A percentile compares a stretch with the other conserved stretches of the same genome.
These are phyloP conservation scores for Pempheris klunzingeri DNA, from an alignment of 2,797 vertebrate genomes.

Conservation along the genomic window DNA sequence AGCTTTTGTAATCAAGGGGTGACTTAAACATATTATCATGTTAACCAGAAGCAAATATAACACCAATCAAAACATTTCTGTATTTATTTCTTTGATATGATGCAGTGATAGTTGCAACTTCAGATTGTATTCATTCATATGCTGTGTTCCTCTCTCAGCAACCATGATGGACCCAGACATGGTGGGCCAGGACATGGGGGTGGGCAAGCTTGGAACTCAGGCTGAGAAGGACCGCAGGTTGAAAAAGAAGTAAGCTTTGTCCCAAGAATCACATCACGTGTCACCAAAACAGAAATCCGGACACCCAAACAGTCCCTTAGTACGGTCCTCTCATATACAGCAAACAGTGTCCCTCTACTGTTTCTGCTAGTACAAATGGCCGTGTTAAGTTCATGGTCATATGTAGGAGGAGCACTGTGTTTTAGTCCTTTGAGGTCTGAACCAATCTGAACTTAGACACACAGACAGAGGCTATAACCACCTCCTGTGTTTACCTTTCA, in stretches of 20 bases:
- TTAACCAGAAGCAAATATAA: background rate
- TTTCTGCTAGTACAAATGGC: background rate
- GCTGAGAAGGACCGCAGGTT: slow-evolving; percentile 98
- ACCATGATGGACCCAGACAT: slow-evolving; percentile 93
- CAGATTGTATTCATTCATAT: background rate
- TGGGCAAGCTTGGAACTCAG: slow-evolving; percentile 97
- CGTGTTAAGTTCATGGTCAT: background rate
- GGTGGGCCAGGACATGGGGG: slow-evolving; percentile 92
- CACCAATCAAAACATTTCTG: background rate
- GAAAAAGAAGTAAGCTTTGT: slow-evolving; percentile 96
- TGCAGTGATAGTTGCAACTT: no score
- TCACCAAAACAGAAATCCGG: background rate
- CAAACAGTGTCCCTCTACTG: background rate
- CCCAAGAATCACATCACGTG: background rate
- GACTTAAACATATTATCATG: no score
- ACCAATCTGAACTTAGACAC: slow-evolving; percentile 30
- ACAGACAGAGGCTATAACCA: slow-evolving; percentile 7
- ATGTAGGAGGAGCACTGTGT: background rate
- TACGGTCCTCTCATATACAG: background rate
- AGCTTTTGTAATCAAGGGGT: no score
- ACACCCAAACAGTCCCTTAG: background rate
- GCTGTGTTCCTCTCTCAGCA: slow-evolving; percentile 75
- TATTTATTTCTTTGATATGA: background rate
- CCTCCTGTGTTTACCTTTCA: slow-evolving; percentile 38
- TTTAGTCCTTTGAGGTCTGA: background rate